Conservation (phyloP, 2,113 vertebrate species). For the Ardeotis arabs region DNA sequence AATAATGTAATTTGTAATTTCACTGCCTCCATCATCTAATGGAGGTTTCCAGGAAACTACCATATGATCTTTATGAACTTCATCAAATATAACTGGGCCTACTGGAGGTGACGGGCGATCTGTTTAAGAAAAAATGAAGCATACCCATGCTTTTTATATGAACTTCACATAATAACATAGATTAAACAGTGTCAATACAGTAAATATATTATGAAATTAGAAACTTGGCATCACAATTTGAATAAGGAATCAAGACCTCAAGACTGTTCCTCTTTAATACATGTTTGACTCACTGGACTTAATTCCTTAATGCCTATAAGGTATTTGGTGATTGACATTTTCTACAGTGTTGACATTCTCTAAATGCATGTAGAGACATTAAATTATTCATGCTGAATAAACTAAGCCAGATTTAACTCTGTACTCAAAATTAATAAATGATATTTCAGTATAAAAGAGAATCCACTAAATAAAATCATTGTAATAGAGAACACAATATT, state of each 20-base stretch:
- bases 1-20: conserved; percentile 94
- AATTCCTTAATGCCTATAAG: background rate
- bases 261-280: background rate
- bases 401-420: background rate
- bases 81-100: conserved; percentile 93
- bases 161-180: background rate
- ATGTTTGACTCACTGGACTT: background rate
- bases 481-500: background rate
- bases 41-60: conserved; percentile 96
- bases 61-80: conserved; percentile 94
- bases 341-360: background rate
- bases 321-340: background rate
- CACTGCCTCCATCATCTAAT: conserved; percentile 90
- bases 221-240: background rate
- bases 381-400: background rate
- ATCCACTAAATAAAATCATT: background rate
- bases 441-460: background rate
- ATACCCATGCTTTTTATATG: background rate
- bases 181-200: background rate
- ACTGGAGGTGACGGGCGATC: conserved; percentile 94
- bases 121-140: conserved; percentile 57
- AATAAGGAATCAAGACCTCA: background rate
- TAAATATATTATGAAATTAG: background rate
- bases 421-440: background rate
- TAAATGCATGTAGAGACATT: background rate